Percentiles rank a stretch among this genome's conserved stretches.
Evolutionary conservation across 2,113 vertebrate species (phyloP).

Genomic region (Nibea coibor): DNA sequence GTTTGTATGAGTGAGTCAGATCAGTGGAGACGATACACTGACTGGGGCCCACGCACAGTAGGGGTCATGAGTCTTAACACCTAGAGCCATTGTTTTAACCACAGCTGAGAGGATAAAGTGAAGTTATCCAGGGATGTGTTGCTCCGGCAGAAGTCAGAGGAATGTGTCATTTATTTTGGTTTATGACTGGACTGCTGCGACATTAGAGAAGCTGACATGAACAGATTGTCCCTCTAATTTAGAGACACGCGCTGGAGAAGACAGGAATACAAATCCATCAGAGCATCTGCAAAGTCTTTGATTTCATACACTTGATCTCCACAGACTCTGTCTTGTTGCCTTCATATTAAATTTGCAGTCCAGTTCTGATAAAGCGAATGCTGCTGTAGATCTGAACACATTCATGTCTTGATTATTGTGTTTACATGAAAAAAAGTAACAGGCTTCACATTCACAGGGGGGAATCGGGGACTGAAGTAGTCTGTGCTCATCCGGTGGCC

Average conservation of each 20-base stretch:
- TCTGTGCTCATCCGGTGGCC: slow-evolving; percentile 14
- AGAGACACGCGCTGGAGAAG: neutral
- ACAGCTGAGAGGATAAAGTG: slow-evolving; percentile 37
- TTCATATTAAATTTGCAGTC: slow-evolving; percentile 14
- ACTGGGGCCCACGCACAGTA: slow-evolving; percentile 61
- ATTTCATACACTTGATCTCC: slow-evolving; percentile 4
- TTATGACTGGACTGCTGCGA: neutral
- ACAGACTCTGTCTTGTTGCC: slow-evolving; percentile 43
- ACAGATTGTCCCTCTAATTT: slow-evolving; percentile 63
- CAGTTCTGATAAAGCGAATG: slow-evolving; percentile 19
- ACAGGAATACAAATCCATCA: slow-evolving; percentile 44
- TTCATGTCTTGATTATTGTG: slow-evolving; percentile 14
- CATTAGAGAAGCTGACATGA: slow-evolving; percentile 47
- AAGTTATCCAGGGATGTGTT: slow-evolving; percentile 22
- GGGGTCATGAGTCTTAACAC: slow-evolving; percentile 70
- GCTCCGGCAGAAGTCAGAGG: slow-evolving; percentile 10
- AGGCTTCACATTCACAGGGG: slow-evolving; percentile 9
- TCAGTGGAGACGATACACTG: slow-evolving; percentile 50
- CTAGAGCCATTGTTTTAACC: slow-evolving; percentile 49
- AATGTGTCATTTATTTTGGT: slow-evolving; percentile 41
- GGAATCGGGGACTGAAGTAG: slow-evolving; percentile 17
- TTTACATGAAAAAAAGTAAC: slow-evolving; percentile 25
- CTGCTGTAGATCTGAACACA: slow-evolving; percentile 25
- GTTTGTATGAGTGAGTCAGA: slow-evolving; percentile 67
- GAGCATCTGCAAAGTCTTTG: slow-evolving; percentile 30